Conservation (phyloP, 1,140 invertebrate species). For the Stratiolaelaps scimitus region DNA sequence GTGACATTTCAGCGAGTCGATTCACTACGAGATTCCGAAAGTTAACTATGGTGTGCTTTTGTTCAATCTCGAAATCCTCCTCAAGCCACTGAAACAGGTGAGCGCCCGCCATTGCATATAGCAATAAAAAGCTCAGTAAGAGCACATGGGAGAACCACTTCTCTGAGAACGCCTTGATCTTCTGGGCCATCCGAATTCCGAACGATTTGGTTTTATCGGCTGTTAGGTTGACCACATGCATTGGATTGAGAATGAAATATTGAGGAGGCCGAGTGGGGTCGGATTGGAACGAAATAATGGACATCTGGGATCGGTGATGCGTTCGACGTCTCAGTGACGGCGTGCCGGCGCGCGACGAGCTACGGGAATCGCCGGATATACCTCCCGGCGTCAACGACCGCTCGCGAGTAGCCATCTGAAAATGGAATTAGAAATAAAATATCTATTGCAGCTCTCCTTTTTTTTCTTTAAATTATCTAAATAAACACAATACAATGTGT, state of each 20-base stretch:
- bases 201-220: constrained; percentile 35
- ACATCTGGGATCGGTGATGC: constrained; percentile 13
- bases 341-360: neutral
- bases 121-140: constrained; percentile 56
- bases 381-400: constrained; percentile 17
- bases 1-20: constrained; percentile 11
- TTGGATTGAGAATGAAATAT: constrained; percentile 34
- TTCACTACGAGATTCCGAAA: constrained; percentile 31
- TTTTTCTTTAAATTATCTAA: no score
- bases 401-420: constrained; percentile 20
- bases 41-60: constrained; percentile 32
- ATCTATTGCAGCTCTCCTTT: no score
- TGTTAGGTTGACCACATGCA: constrained; percentile 37
- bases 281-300: constrained; percentile 14
- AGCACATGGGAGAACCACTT: constrained; percentile 79
- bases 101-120: constrained; percentile 64
- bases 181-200: constrained; percentile 35
- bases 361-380: neutral
- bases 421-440: neutral
- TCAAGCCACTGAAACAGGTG: constrained; percentile 60
- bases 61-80: constrained; percentile 36
- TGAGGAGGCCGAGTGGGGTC: constrained; percentile 22
- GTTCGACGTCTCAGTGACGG: neutral
- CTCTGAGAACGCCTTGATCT: constrained; percentile 53
- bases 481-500: no score